These are phyloP conservation scores for Danio jaintianensis DNA, from an alignment of 2,797 vertebrate genomes.

Conservation along the genomic window DNA sequence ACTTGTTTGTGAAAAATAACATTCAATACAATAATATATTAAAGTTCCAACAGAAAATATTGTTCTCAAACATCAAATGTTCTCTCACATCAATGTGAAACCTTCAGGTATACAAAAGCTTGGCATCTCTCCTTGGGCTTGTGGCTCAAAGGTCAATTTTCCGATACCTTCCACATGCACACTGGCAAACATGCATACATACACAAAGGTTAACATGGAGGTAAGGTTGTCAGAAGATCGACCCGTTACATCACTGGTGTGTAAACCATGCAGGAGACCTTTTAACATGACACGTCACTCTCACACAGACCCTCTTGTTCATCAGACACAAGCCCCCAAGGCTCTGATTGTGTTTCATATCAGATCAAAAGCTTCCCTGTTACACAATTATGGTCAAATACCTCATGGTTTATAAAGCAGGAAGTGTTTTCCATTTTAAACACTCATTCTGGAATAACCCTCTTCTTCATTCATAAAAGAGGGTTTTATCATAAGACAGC, in stretches of 20 bases:
- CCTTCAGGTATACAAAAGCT: constrained; percentile 16
- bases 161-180: constrained; percentile 30
- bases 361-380: constrained; percentile 25
- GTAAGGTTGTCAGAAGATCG: constrained; percentile 25
- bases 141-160: constrained; percentile 60
- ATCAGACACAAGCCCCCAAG: constrained; percentile 5
- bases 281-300: constrained; percentile 9
- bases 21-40: background rate
- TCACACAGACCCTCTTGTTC: constrained; percentile 2
- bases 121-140: constrained; percentile 57
- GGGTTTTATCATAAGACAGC: constrained; percentile 40
- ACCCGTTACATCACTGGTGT: constrained; percentile 45
- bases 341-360: constrained; percentile 9
- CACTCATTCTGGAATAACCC: constrained; percentile 24
- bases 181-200: no score
- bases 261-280: constrained; percentile 38
- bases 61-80: background rate
- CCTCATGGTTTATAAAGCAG: constrained; percentile 2
- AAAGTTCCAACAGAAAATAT: background rate
- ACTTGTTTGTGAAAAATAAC: background rate
- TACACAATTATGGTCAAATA: background rate
- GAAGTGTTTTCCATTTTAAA: constrained; percentile 18
- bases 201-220: constrained; percentile 34
- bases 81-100: background rate
- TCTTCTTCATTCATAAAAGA: constrained; percentile 32